phyloP scores from a whole-genome alignment of 2,888 invertebrate genomes.

The Deilephila elpenor region DNA sequence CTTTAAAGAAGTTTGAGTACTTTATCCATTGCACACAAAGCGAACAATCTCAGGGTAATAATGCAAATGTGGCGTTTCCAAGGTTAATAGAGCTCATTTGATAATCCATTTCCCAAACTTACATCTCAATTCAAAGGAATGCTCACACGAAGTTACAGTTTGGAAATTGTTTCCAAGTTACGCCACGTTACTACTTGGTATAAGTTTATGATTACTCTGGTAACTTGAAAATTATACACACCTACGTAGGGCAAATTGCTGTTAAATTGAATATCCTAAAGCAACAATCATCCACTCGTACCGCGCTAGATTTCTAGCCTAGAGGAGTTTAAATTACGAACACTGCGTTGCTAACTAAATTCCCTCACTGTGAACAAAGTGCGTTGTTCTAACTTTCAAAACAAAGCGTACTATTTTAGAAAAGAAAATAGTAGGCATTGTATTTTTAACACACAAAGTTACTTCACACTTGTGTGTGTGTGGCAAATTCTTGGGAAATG shows the following conservation, averaged over 20 bases:
- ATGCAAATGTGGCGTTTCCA: slow-evolving; percentile 22
- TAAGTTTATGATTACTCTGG: slow-evolving; percentile 65
- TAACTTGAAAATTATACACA: slow-evolving; percentile 44
- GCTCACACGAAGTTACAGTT: slow-evolving; percentile 61
- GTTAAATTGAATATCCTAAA: slow-evolving; percentile 41
- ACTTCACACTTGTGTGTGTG: not conserved
- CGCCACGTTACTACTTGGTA: slow-evolving; percentile 45
- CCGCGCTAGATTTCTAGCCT: slow-evolving; percentile 12
- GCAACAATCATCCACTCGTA: slow-evolving; percentile 32
- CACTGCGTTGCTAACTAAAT: slow-evolving; percentile 3
- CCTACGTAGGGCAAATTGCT: slow-evolving; percentile 38
- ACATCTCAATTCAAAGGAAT: slow-evolving; percentile 57
- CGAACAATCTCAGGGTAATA: not conserved
- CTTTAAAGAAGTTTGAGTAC: not conserved
- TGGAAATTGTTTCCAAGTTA: slow-evolving; percentile 60
- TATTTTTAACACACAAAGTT: slow-evolving; percentile 3
- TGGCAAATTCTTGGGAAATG: not conserved
- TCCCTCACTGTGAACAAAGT: not conserved
- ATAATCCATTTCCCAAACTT: slow-evolving; percentile 56
- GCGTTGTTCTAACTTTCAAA: slow-evolving; percentile 6
- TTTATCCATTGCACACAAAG: not conserved
- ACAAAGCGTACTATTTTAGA: not conserved
- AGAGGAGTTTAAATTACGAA: not conserved
- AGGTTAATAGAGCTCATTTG: slow-evolving; percentile 50
- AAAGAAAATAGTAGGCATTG: not conserved